Base-by-base conservation (phyloP, 1,140 invertebrate genomes). In the Lasioglossum baleicum region DNA sequence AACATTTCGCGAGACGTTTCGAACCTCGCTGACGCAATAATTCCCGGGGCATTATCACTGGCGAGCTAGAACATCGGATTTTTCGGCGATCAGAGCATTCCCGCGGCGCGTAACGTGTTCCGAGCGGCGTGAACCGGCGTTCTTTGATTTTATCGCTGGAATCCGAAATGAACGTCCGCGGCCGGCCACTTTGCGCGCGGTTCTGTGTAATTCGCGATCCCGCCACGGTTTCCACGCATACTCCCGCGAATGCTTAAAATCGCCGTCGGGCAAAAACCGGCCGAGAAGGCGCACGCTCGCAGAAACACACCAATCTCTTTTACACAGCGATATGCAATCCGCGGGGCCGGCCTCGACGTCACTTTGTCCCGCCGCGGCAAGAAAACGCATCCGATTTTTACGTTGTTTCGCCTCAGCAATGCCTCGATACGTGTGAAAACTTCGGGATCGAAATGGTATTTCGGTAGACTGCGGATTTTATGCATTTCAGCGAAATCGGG, bases 81-180 rank as follows among this genome's bases (percentile, higher is more conserved):
- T 69, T 77, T 70, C 74, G 42, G 26, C 15, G 1, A 42, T 7
- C 65, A 42, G 17, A 11, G 31, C 26, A 44, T 56, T 44, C 48
- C 26, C 31, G 2, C 53, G 22, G 20, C 15, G 64, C 40, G 64
- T 40, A 64, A 44, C 64, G 40, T 17, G 63, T 65, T 61, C 7
- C 35, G 35, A 56, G 64, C 10, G 20, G 20, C 63, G 40, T 22
- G n/a, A 15, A 68, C 74, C 7, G 51, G 66, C 56, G 66, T 77
- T 61, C 75, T 51, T 77, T 42, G 20, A 63, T 51, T 63, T 70
- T 70, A 77, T 70, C 75, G 20, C 40, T 63, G 42, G 42, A 61
- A 51, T 76, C 20, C 53, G 66, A 76, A 61, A 61, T 42, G 42
- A 48, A 31, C 22, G 17, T 58, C 40, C 64, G 6, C 44, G 44